Base-by-base conservation (phyloP, 2,888 invertebrate genomes). In the Plagiodera versicolora region DNA sequence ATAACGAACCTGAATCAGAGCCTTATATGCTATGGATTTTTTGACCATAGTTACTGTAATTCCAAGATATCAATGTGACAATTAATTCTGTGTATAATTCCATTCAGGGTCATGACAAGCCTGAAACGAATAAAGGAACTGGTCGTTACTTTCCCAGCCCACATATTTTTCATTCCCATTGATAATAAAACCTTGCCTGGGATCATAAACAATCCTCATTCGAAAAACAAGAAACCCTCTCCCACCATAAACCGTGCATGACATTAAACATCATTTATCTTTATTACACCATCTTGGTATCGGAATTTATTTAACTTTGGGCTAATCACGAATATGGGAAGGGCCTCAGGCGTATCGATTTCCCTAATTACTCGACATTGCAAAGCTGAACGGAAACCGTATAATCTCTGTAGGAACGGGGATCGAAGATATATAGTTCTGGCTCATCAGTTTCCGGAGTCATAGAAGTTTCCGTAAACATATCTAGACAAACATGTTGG, bases 191-290 rank as follows among this genome's bases (percentile, higher is more conserved):
- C 39, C 44, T 44, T 39, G 24, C 28, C 19, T 44, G n/a, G 44
- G 20, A 56, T 39, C 56, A 48, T 62, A 62, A 58, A 58, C 56
- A 52, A 62, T 44, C 50, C 60, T 51, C 57, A 49, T 57, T 44
- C 24, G 53, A 49, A 55, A 56, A 63, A 63, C 63, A 63, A 59
- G 60, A 56, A 59, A 44, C 59, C 49, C 52, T 62, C 58, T n/a
- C n/a, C 49, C 30, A 46, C 52, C 56, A 56, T 62, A 60, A 63
- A 65, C 61, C 61, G 63, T 63, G 60, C 60, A 57, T 63, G 61
- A 63, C 65, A 58, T 65, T 63, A 65, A n/a, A 61, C 56, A 60
- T 63, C 65, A 65, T 65, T 61, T 63, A 63, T 65, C 63, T 65
- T 65, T 62, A 63, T 65, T 59, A 65, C 58, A 45, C 58, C 62